phyloP scores from a whole-genome alignment of 2,113 vertebrate species.

The Paraplagusia blochii region DNA sequence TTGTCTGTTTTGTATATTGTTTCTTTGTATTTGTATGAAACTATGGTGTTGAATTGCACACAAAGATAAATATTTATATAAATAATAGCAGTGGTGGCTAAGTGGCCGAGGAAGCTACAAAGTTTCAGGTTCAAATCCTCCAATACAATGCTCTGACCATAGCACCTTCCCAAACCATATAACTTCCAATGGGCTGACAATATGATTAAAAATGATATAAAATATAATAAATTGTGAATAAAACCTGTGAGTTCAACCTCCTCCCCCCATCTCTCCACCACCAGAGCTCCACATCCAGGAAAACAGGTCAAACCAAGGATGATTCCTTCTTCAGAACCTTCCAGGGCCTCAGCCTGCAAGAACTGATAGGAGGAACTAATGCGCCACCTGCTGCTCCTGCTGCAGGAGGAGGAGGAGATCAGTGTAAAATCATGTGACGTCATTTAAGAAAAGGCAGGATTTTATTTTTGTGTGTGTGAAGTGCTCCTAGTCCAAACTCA shows the following conservation, averaged over 20 bases:
- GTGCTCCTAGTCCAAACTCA: not conserved
- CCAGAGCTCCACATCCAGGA: constrained; percentile 31
- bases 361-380: constrained; percentile 28
- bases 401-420: constrained; percentile 41
- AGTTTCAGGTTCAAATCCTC: too few species aligned
- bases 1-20: too few species aligned
- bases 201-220: too few species aligned
- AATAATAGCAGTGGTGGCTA: too few species aligned
- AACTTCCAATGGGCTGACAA: too few species aligned
- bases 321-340: constrained; percentile 74
- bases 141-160: too few species aligned
- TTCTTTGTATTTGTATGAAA: too few species aligned
- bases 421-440: constrained; percentile 75
- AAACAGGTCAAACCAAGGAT: constrained; percentile 36
- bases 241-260: not conserved
- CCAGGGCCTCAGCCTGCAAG: constrained; percentile 67
- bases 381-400: constrained; percentile 11
- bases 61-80: too few species aligned
- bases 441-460: constrained; percentile 10
- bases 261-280: not conserved
- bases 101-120: too few species aligned
- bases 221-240: too few species aligned
- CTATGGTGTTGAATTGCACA: too few species aligned
- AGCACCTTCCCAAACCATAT: too few species aligned
- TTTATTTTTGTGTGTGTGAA: constrained; percentile 1